Percentiles rank a stretch among this genome's conserved stretches.
Evolutionary conservation across 2,797 vertebrate species (phyloP).

Genomic region (Urosaurus nigricauda): DNA sequence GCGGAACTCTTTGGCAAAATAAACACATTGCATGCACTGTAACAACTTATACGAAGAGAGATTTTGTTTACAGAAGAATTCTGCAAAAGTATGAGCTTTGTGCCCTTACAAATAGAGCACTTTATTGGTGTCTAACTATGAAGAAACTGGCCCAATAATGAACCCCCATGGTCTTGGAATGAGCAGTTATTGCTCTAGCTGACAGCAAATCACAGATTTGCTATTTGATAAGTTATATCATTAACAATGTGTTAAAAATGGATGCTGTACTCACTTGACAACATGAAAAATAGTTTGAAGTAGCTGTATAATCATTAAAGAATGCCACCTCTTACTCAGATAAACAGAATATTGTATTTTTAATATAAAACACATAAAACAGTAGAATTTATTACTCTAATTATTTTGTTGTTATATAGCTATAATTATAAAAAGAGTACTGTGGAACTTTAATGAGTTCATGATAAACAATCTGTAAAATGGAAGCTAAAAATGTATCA

Average conservation of each 20-base stretch:
- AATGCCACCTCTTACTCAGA: conserved; percentile 6
- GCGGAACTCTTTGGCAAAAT: too few species aligned
- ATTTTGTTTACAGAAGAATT: conserved; percentile 8
- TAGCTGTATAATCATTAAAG: not conserved
- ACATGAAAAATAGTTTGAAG: not conserved
- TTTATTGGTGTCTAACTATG: not conserved
- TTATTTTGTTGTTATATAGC: conserved; percentile 18
- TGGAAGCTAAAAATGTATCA: not conserved
- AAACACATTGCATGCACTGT: not conserved
- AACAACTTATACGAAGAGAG: not conserved
- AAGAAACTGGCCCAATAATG: not conserved
- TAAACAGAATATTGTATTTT: not conserved
- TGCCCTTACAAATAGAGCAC: not conserved
- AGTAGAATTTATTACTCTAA: not conserved
- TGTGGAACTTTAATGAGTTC: not conserved
- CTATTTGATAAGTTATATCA: not conserved
- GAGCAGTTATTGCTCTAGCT: not conserved
- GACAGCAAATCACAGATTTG: conserved; percentile 4
- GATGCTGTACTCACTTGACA: not conserved
- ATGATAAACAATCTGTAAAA: conserved; percentile 14
- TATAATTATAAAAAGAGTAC: not conserved
- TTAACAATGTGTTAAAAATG: conserved; percentile 17
- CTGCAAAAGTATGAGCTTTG: not conserved
- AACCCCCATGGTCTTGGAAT: not conserved
- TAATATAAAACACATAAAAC: not conserved